phyloP scores from a whole-genome alignment of 2,797 vertebrate genomes.

The Chaetophractus vellerosus region DNA sequence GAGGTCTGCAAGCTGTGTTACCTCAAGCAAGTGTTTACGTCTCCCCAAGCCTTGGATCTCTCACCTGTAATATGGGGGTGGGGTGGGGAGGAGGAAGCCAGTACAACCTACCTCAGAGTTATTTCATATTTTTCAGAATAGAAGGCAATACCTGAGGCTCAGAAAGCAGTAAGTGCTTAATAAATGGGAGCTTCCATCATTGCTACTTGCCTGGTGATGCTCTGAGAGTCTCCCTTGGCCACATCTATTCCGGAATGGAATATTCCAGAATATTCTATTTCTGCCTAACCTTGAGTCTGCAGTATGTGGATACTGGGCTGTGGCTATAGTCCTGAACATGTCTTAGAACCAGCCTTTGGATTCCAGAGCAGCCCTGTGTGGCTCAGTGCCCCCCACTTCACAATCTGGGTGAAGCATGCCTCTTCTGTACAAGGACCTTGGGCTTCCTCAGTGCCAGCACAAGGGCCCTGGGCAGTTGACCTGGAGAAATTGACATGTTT shows the following conservation, averaged over 20 bases:
- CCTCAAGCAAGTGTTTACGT: not conserved
- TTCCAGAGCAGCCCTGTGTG: not conserved
- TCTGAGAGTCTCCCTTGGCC: not conserved
- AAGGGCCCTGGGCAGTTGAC: not conserved
- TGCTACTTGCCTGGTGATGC: not conserved
- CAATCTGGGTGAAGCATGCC: not conserved
- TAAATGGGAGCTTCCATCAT: not conserved
- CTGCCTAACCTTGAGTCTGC: not conserved
- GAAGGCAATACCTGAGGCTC: not conserved
- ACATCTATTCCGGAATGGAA: too few relatives aligned
- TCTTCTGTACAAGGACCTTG: not conserved
- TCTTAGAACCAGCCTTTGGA: not conserved
- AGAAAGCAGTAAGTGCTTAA: not conserved
- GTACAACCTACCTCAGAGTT: not conserved
- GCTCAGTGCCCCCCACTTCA: accelerated
- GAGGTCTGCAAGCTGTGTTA: not conserved
- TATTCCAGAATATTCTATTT: not conserved
- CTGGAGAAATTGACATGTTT: not conserved
- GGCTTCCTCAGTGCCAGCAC: accelerated
- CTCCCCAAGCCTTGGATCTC: not conserved
- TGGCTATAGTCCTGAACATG: not conserved
- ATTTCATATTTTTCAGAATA: not conserved
- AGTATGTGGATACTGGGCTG: too few relatives aligned
- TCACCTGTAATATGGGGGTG: not conserved
- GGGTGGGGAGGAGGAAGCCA: too few relatives aligned